Conservation (phyloP, 2,113 vertebrate genomes). For the Nibea albiflora region DNA sequence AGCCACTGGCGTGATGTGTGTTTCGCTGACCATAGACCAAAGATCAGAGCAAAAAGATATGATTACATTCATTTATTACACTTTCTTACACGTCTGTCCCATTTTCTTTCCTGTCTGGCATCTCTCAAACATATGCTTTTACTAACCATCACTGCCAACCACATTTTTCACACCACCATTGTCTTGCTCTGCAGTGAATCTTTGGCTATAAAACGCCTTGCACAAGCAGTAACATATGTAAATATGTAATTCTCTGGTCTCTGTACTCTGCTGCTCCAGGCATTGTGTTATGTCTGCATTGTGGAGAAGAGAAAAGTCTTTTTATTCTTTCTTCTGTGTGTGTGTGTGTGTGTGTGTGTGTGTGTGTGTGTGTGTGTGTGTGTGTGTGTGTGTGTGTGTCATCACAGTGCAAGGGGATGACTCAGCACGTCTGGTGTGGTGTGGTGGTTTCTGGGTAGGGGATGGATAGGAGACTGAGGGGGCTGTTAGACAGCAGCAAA, state of each 20-base stretch:
- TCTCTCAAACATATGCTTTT: slow-evolving; percentile 14
- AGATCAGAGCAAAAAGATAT: slow-evolving; percentile 1
- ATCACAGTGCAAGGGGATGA: slow-evolving; percentile 54
- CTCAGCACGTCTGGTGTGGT: slow-evolving; percentile 61
- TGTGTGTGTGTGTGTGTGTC: slow-evolving; percentile 30
- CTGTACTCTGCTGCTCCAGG: background rate
- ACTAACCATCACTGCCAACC: slow-evolving; percentile 3
- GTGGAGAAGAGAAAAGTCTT: slow-evolving; percentile 15
- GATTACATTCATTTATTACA: background rate
- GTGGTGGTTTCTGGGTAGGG: slow-evolving; percentile 56
- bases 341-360: slow-evolving; percentile 20
- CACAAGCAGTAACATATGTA: slow-evolving; percentile 17
- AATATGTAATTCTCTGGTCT: slow-evolving; percentile 1
- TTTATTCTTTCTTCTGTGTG: slow-evolving; percentile 21
- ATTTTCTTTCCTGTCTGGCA: background rate
- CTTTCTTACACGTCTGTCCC: background rate
- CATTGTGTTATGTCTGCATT: background rate
- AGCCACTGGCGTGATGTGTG: background rate
- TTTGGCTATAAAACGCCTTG: background rate
- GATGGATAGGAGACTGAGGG: slow-evolving; percentile 18
- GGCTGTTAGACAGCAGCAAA: slow-evolving; percentile 37
- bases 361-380: slow-evolving; percentile 13
- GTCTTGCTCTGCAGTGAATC: background rate
- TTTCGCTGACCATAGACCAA: background rate
- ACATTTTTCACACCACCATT: slow-evolving; percentile 12